Evolutionary conservation across 2,113 vertebrate species (phyloP).

Genomic region (rat (Rattus norvegicus)): GRCr8 NC_086033.1:103757001-103757500

Average conservation of each 20-base stretch:
- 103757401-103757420: neutral
- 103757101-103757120: too few relatives aligned
- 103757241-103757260: neutral
- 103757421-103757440: fast-evolving
- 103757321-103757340: neutral
- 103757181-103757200: neutral
- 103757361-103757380: neutral
- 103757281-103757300: neutral
- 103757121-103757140: neutral
- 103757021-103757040: neutral
- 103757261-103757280: neutral
- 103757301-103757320: neutral
- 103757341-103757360: neutral
- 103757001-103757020: neutral
- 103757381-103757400: neutral
- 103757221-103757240: neutral
- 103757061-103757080: neutral
- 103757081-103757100: neutral
- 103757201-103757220: neutral
- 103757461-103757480: fast-evolving
- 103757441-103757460: neutral
- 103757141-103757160: neutral
- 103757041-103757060: neutral
- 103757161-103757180: neutral
- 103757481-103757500: neutral